Conservation (phyloP, 2,797 vertebrate species). For the Hydrolagus colliei region DNA sequence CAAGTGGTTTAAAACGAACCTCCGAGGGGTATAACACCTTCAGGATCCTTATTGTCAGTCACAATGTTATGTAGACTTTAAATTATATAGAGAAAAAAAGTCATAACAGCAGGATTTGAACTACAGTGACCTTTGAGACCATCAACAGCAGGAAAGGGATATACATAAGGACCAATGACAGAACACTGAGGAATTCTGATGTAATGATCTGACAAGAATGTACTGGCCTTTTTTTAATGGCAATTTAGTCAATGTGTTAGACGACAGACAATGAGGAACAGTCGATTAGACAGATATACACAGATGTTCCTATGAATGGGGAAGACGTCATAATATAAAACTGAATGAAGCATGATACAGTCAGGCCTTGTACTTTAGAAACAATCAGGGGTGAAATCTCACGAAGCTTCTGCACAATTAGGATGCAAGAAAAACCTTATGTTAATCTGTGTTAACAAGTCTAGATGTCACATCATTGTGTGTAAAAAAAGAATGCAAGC, state of each 20-base stretch:
- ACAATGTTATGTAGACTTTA: no score
- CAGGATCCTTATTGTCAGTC: no score
- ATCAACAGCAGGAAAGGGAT: no score
- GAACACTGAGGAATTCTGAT: no score
- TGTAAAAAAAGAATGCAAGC: neutral
- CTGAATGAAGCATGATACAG: neutral
- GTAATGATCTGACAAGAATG: no score
- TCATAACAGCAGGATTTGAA: no score
- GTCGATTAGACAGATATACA: neutral
- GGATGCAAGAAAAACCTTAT: neutral
- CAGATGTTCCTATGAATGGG: neutral
- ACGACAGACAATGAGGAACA: neutral
- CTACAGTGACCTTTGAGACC: no score
- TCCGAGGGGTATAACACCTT: no score
- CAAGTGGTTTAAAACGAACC: no score
- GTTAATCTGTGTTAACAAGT: slow-evolving; percentile 19
- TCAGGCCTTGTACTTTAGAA: neutral
- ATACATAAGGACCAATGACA: no score
- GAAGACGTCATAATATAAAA: neutral
- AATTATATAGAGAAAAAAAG: no score
- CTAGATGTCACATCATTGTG: slow-evolving; percentile 16
- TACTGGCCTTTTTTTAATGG: neutral
- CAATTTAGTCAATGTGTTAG: neutral
- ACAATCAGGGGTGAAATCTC: neutral
- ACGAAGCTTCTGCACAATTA: neutral